A percentile compares a stretch with the other conserved stretches of the same genome.
These are phyloP conservation scores for Manis crassicaudata DNA, from an alignment of 2,797 vertebrate genomes.

Conservation along the genomic window DNA sequence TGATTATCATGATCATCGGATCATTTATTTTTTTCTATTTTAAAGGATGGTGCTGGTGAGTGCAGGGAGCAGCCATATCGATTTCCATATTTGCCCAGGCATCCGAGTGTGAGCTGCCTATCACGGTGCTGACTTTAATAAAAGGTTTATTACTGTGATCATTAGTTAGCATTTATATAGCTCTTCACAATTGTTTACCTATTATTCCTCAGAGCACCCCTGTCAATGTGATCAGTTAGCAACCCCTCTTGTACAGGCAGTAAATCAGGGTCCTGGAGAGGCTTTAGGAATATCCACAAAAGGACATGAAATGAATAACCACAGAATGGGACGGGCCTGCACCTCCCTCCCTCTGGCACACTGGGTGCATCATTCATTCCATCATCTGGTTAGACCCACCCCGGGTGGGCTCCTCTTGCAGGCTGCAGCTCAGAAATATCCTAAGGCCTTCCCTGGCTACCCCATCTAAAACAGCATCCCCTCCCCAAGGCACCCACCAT, in stretches of 20 bases:
- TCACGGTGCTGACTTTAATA: slow-evolving; percentile 3
- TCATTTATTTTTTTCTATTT: slow-evolving; percentile 76
- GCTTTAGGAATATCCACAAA: slow-evolving; percentile 11
- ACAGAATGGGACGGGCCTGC: background rate
- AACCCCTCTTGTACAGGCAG: background rate
- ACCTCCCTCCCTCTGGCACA: background rate
- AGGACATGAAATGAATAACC: slow-evolving; percentile 28
- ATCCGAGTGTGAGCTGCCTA: slow-evolving; percentile 32
- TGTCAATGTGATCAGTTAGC: slow-evolving; percentile 60
- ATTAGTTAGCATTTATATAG: slow-evolving; percentile 73
- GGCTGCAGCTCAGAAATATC: background rate
- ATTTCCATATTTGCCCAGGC: slow-evolving; percentile 68
- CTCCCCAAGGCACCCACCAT: background rate
- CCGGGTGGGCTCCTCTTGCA: background rate
- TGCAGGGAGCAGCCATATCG: slow-evolving; percentile 7
- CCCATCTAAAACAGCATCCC: background rate
- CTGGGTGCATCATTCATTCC: background rate
- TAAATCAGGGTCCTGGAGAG: slow-evolving; percentile 35
- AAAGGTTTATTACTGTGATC: slow-evolving; percentile 65
- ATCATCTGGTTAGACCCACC: background rate
- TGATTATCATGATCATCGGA: slow-evolving; percentile 64
- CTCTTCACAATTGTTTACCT: slow-evolving; percentile 64
- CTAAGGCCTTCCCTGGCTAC: background rate
- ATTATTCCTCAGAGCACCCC: slow-evolving; percentile 52
- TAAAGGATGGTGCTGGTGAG: slow-evolving; percentile 56